Evolutionary conservation across 2,113 vertebrate genomes (phyloP), one percentile per base, ranked within the genome.

Genomic region (Sterrhoptilus dennistouni): DNA sequence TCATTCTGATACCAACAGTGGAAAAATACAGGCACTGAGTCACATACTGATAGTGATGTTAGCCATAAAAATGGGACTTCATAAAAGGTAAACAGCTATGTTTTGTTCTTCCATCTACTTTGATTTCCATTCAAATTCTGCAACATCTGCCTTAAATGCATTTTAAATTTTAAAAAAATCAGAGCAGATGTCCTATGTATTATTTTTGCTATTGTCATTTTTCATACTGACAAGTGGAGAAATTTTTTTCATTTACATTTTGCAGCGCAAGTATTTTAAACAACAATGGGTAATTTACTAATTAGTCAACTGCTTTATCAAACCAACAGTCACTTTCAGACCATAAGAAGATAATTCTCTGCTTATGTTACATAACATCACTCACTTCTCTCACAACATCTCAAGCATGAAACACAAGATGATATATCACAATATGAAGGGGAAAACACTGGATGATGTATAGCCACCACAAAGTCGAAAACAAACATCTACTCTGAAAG

Each of bases 131-230:
- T 74, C 82, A 56, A 95, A 97, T 95, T 95, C 83, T 93, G 94
- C 96, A 98, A 98, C 98, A 98, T 98, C 98, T 98, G 98, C 97
- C 96, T 75, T 77, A 56, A 94, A 96, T 89, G 94, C 94, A 97
- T 94, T 95, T 96, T 77, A 91, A 50, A 94, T 77, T 95, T 79
- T 5, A 42, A 95, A 97, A 97, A 97, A 96, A 96, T 80, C 86
- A 74, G 95, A 99, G 97, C 99, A 99, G 98, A 99, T 99, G 99
- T 98, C 98, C 98, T 98, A 98, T 93, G 97, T 96, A 97, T 98
- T 97, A 97, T 97, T 97, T 96, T 92, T 97, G 97, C 97, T 96
- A 98, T 97, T 97, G 98, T 97, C 98, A 99, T 99, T 99, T 99
- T 98, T 99, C 98, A 99, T 98, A 96, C 94, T 98, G 98, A 98